Base-by-base conservation (phyloP, 37 sponge, comb jelly and placozoan genomes). In the Crambe crambe region DNA sequence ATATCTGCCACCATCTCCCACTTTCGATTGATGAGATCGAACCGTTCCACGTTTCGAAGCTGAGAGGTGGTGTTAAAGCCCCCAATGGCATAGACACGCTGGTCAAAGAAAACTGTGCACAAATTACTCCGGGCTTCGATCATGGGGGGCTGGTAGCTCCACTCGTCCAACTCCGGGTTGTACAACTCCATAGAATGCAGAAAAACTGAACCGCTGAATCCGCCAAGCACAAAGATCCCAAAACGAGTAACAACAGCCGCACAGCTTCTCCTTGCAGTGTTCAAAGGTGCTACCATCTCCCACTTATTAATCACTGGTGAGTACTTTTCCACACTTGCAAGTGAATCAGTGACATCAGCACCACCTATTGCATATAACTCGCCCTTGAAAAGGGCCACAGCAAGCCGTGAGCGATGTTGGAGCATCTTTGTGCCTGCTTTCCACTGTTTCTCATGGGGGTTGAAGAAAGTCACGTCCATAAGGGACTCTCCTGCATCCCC, bases 361-460 rank as follows among this genome's bases (percentile, higher is more conserved):
- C 93, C 93, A 18, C 93, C 93, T 27, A 92, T 80, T 15, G 89
- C 89, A 72, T 88, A 92, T 32, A 92, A 82, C 36, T 92, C 81
- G 2, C 89, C 89, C 18, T 81, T 79, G 38, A 84, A 80, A 23
- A 92, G 56, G 0, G 69, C 89, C 39, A 81, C 43, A 20, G 89
- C 77, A 1, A 88, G 60, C 6, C 89, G 70, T 20, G 80, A 67
- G 20, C 93, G 89, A 29, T 59, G 79, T 59, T 54, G 75, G 40
- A 66, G 66, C 85, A 92, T 85, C 82, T 87, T 92, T 1, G 85
- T 54, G 3, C 93, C 93, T 1, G 75, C 36, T 39, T 68, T 87
- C 93, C 93, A 92, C 44, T 75, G 66, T 62, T 92, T 62, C 23
- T 87, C 82, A 47, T 92, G 88, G 23, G 89, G 88, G 42, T 75